Base-by-base conservation (phyloP, 2,888 invertebrate species). In the Mycalesis mineus region DNA sequence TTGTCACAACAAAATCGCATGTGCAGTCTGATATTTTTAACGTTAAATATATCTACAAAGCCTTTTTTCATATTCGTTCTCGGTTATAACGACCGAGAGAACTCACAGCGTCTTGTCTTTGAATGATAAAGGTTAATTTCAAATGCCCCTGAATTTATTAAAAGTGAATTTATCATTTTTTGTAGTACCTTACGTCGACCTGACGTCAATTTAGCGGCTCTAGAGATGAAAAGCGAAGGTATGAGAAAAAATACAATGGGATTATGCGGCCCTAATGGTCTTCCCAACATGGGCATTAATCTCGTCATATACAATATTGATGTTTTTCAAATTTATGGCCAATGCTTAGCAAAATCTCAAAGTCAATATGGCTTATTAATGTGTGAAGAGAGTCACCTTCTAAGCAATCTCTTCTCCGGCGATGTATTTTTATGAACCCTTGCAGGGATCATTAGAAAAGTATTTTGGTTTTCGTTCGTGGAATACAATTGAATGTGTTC, bases 221-320 rank as follows among this genome's bases (percentile, higher is more conserved):
- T 71, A 71, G 72, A 75, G 71, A 64, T 70, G 66, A 71, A 52
- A 73, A 74, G 72, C 79, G 74, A 80, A 78, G 79, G 77, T 67
- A 65, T 58, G 71, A 74, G 75, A 84, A 85, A 82, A 86, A 87
- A 82, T 72, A 88, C 87, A 88, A 88, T 88, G 78, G 87, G 71
- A 83, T 88, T 88, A 87, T 84, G 74, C 83, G 74, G 77, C 74
- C 82, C 82, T 86, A 88, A 87, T 88, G 88, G 87, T 75, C 80
- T 71, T 62, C 80, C 80, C 74, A 87, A 88, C 88, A 88, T 85
- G 87, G 88, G 87, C 88, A 88, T 89, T 88, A 84, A 88, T 84
- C 82, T 83, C 81, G 69, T 85, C 84, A 87, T 87, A 87, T 87
- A 86, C 83, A 87, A 88, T 87, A 88, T 88, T 88, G 86, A 88